Evolutionary conservation across 1,140 invertebrate species (phyloP).

Genomic region (Platorchestia sp.): DNA sequence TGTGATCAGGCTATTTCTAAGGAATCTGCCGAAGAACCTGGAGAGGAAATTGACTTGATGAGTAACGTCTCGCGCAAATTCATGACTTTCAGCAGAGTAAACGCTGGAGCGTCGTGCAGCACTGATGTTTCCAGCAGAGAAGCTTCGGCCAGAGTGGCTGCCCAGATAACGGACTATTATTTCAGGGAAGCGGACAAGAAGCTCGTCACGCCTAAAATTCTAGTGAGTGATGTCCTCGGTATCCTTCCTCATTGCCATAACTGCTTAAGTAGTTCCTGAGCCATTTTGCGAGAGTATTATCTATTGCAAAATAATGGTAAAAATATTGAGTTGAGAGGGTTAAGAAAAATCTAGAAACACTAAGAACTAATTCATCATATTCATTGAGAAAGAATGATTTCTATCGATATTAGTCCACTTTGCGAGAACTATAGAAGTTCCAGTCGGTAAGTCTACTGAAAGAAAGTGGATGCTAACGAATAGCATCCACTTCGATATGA

Average conservation of each 20-base stretch:
- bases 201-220: neutral
- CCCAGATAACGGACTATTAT: neutral
- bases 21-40: neutral
- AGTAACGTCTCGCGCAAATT: neutral
- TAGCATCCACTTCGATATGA: too few relatives aligned
- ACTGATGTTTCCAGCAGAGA: neutral
- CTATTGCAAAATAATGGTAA: too few relatives aligned
- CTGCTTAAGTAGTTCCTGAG: neutral
- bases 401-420: too few relatives aligned
- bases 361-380: too few relatives aligned
- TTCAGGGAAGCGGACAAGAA: slow-evolving; percentile 23
- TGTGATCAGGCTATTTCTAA: neutral
- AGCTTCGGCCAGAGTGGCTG: neutral
- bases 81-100: neutral
- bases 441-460: too few relatives aligned
- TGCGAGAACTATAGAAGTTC: too few relatives aligned
- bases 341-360: too few relatives aligned
- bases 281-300: neutral
- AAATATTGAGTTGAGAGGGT: too few relatives aligned
- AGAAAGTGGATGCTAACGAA: too few relatives aligned
- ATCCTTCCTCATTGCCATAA: neutral
- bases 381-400: too few relatives aligned
- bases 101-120: slow-evolving; percentile 21
- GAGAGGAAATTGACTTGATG: slow-evolving; percentile 2
- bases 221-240: neutral